phyloP scores from a whole-genome alignment of 2,888 invertebrate species.

The Agrochola circellaris region DNA sequence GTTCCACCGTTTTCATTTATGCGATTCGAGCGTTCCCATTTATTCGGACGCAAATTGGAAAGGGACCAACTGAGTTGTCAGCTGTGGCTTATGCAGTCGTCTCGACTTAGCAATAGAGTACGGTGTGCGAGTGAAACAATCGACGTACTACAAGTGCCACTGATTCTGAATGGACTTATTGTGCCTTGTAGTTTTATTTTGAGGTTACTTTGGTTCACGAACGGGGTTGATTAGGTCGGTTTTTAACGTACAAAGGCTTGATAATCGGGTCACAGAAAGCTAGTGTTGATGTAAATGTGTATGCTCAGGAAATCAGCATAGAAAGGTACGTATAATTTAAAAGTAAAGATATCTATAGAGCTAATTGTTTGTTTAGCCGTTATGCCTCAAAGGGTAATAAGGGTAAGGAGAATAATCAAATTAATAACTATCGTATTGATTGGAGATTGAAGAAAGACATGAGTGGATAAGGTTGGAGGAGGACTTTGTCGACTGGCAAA shows the following conservation, averaged over 20 bases:
- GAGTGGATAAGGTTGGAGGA: too few relatives aligned
- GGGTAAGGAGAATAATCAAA: background rate
- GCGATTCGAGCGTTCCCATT: conserved; percentile 87
- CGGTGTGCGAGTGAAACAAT: conserved; percentile 72
- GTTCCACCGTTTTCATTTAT: conserved; percentile 89
- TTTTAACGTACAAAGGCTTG: background rate
- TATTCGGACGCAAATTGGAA: conserved; percentile 89
- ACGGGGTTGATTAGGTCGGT: background rate
- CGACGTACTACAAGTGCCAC: conserved; percentile 68
- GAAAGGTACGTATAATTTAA: background rate
- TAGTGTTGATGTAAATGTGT: background rate
- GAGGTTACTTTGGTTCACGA: conserved; percentile 26
- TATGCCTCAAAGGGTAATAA: background rate
- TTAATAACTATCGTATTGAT: background rate
- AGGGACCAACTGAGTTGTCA: conserved; percentile 88
- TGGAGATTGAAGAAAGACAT: too few relatives aligned
- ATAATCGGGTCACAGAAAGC: background rate
- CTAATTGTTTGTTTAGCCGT: background rate
- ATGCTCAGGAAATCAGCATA: background rate
- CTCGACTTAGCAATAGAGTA: conserved; percentile 78
- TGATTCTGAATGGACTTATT: conserved; percentile 65
- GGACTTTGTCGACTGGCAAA: too few relatives aligned
- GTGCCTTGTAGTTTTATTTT: conserved; percentile 49
- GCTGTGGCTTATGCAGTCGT: conserved; percentile 87
- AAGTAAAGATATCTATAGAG: background rate